Percentiles rank a stretch among this genome's conserved stretches.
phyloP scores from a whole-genome alignment of 2,797 vertebrate species.

The Enteromius mattozi region DNA sequence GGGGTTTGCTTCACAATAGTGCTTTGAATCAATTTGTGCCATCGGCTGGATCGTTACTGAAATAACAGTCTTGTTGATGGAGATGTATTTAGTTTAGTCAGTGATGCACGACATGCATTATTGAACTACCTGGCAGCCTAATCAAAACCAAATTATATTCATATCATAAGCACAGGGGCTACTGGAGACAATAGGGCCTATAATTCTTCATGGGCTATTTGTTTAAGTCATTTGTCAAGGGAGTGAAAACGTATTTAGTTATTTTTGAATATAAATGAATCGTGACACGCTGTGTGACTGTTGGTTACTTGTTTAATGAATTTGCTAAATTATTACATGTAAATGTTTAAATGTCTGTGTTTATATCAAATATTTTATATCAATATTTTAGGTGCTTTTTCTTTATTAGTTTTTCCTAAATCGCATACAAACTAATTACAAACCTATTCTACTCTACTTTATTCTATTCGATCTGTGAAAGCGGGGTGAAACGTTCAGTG shows the following conservation, averaged over 20 bases:
- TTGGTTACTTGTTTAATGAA: slow-evolving; percentile 22
- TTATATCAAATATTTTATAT: no score
- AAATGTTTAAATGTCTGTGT: slow-evolving; percentile 7
- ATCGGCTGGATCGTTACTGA: slow-evolving; percentile 67
- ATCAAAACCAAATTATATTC: slow-evolving; percentile 74
- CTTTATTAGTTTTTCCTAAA: background rate
- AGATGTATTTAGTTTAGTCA: slow-evolving; percentile 76
- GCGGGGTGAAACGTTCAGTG: slow-evolving; percentile 60
- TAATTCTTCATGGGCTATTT: slow-evolving; percentile 55
- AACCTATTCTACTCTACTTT: background rate
- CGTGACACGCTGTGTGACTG: slow-evolving; percentile 10
- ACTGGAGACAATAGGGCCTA: slow-evolving; percentile 57
- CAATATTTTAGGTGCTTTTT: background rate
- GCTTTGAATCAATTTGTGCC: slow-evolving; percentile 51
- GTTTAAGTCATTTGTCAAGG: slow-evolving; percentile 44
- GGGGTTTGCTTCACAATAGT: slow-evolving; percentile 39
- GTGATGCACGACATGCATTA: slow-evolving; percentile 67
- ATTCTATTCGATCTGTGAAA: background rate
- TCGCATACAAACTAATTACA: background rate
- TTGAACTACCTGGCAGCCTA: slow-evolving; percentile 64
- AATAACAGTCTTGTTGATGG: slow-evolving; percentile 73
- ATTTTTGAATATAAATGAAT: slow-evolving; percentile 48
- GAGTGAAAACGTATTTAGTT: slow-evolving; percentile 39
- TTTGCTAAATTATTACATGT: background rate
- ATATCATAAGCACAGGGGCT: slow-evolving; percentile 68